Evolutionary conservation across 2,113 vertebrate genomes (phyloP).

Genomic region (Oenanthe oenanthe): DNA sequence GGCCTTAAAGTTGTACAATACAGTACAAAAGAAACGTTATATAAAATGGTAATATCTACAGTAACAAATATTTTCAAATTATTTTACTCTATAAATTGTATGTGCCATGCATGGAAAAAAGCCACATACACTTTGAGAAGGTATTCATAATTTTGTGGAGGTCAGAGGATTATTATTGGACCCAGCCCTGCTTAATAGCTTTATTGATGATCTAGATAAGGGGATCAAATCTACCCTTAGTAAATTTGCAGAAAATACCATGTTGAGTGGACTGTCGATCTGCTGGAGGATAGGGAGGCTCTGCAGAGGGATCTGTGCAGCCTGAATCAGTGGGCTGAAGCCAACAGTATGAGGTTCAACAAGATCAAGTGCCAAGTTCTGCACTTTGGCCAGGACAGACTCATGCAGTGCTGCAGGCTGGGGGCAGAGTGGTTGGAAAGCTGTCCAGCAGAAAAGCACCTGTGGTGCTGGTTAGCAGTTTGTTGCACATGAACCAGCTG

Average conservation of each 20-base stretch:
- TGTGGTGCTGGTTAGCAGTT: neutral
- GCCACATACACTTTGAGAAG: neutral
- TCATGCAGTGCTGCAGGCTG: neutral
- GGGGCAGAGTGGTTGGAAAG: neutral
- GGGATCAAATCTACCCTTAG: neutral
- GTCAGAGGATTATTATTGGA: neutral
- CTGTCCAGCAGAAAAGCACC: neutral
- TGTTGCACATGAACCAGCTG: neutral
- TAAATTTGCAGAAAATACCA: neutral
- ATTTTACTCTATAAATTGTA: neutral
- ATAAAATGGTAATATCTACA: neutral
- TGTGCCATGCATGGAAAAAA: neutral
- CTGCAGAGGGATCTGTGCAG: neutral
- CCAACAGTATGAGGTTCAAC: neutral
- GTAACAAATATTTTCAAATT: neutral
- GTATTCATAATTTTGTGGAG: neutral
- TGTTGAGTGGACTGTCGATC: accelerated
- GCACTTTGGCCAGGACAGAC: neutral
- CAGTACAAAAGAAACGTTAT: neutral
- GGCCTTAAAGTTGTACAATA: too few relatives aligned
- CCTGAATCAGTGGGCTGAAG: neutral
- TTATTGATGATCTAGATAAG: neutral
- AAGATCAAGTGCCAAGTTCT: neutral
- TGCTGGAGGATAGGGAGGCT: neutral
- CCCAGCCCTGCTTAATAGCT: neutral